Evolutionary conservation across 1,140 invertebrate genomes (phyloP), one percentile per base, ranked within the genome.

Genomic region (Penaeus japonicus): DNA sequence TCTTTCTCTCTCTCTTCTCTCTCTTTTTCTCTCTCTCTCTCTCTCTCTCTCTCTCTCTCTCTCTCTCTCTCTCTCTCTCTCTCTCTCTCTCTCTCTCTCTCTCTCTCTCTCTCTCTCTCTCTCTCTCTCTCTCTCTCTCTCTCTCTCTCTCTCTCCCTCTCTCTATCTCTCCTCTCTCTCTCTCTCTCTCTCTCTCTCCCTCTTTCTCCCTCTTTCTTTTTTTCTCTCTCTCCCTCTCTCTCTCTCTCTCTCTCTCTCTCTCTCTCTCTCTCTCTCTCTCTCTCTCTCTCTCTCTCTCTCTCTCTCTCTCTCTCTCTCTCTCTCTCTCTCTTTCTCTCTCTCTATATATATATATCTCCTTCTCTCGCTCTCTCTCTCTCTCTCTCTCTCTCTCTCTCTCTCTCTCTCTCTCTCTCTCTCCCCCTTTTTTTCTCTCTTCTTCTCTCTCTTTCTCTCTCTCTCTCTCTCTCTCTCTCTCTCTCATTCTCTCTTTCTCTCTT

Each of bases 261-360:
- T 53, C n/a, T n/a, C 24, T 53, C 53, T n/a, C 53, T 47, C 39
- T n/a, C 39, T 18, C 17, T n/a, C 30, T 53, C n/a, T n/a, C 17
- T 79, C 77, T 79, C 30, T 35, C 30, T 18, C 55, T 27, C 24
- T 57, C 81, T 59, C 81, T 32, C 57, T 3, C 82, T 84, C 57
- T 32, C 62, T 70, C 82, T 62, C 82, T 73, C 82, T 84, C 62
- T 84, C 62, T 73, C 82, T 65, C 57, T 83, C 22, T 83, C 24
- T 59, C 4, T 47, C 0, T 47, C 10, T 47, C 5, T 47, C 15
- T 15, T 15, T 47, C 15, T 47, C 47, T 15, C 47, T 12, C 47
- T 47, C 10, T 7, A 10, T 12, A 47, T 15, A 47, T 12, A 47
- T 47, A 47, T 12, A 47, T 15, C 47, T 47, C 47, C 47, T 15